These are phyloP conservation scores for Paraplagusia blochii DNA, from an alignment of 2,113 vertebrate genomes.

Conservation along the genomic window DNA sequence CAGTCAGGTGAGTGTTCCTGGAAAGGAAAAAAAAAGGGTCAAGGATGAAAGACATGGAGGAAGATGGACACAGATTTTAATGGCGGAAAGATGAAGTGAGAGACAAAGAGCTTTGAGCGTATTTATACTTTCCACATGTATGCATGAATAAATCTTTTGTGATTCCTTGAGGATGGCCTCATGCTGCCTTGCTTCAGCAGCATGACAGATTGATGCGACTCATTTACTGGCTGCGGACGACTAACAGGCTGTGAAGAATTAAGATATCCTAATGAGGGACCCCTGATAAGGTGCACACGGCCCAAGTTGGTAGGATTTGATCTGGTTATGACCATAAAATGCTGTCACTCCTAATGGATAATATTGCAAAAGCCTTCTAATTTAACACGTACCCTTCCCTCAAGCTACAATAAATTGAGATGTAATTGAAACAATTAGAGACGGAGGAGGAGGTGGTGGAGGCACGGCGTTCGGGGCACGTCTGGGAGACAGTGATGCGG, in stretches of 20 bases:
- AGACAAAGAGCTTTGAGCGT: conserved; percentile 50
- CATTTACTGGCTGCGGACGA: conserved; percentile 61
- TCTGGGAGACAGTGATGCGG: conserved; percentile 31
- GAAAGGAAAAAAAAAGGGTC: conserved; percentile 9
- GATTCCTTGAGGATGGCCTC: conserved; percentile 44
- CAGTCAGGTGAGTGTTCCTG: conserved; percentile 55
- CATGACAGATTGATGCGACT: conserved; percentile 70
- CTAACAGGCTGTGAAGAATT: conserved; percentile 68
- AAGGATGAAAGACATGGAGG: conserved; percentile 9
- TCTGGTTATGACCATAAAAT: conserved; percentile 73
- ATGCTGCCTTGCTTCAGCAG: conserved; percentile 55
- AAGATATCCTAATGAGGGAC: conserved; percentile 70
- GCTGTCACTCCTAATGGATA: conserved; percentile 75
- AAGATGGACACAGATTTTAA: not conserved
- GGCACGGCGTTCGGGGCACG: conserved; percentile 35
- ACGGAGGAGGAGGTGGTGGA: conserved; percentile 42
- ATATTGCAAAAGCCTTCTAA: conserved; percentile 68
- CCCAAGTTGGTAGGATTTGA: conserved; percentile 72
- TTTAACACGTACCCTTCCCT: conserved; percentile 72
- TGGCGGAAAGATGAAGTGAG: conserved; percentile 16
- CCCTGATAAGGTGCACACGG: conserved; percentile 52
- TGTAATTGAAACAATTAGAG: conserved; percentile 76
- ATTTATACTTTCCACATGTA: conserved; percentile 63
- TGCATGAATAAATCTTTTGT: conserved; percentile 41
- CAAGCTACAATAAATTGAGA: conserved; percentile 71